Conservation (phyloP, 2,797 vertebrate genomes). For the Sebastes taczanowskii region DNA sequence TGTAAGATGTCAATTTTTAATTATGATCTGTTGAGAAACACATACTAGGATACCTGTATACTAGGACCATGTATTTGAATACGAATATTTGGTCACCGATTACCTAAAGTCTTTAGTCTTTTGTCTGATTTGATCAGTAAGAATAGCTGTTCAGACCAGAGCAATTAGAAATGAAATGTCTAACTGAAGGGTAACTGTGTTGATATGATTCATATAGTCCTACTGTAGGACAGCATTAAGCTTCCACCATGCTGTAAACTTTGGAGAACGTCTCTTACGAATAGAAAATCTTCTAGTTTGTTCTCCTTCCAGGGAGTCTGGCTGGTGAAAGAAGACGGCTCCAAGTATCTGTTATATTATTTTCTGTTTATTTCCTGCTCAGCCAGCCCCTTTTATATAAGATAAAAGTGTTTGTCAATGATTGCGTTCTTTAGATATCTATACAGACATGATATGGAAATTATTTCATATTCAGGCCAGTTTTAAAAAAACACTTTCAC, state of each 20-base stretch:
- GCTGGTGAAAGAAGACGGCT: background rate
- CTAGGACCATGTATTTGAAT: background rate
- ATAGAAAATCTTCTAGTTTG: background rate
- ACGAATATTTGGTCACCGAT: background rate
- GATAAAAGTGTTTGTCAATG: background rate
- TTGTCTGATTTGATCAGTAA: background rate
- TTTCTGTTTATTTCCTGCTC: background rate
- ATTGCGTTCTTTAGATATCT: background rate
- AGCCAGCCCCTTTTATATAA: too few relatives aligned
- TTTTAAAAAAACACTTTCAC: background rate
- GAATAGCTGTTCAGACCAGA: background rate
- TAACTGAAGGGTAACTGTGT: background rate
- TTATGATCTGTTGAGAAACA: background rate
- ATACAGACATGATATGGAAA: background rate
- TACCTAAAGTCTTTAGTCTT: background rate
- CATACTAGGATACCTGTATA: too few relatives aligned
- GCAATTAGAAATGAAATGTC: background rate
- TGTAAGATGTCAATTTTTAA: background rate
- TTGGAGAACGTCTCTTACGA: background rate
- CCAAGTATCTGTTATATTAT: background rate
- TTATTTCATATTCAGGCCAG: background rate
- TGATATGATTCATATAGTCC: background rate
- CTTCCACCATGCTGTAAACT: background rate
- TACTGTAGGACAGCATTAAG: background rate
- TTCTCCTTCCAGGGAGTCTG: too few relatives aligned